A percentile compares a stretch with the other conserved stretches of the same genome.
These are phyloP conservation scores for Mycetomoellerius zeteki DNA, from an alignment of 1,140 invertebrate genomes.

Conservation along the genomic window DNA sequence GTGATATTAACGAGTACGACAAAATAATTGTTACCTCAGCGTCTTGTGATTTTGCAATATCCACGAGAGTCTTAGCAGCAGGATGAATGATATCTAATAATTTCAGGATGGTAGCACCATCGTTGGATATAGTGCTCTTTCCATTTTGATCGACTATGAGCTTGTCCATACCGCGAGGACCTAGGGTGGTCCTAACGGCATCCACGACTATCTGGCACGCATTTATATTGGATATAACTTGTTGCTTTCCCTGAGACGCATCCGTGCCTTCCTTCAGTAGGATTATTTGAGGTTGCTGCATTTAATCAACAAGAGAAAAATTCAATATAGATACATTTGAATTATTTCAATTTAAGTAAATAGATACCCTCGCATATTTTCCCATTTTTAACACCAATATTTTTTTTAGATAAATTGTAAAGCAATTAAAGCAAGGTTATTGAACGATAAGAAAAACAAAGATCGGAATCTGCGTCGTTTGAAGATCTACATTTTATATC, in stretches of 20 bases:
- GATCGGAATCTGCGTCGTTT: background rate
- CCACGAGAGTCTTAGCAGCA: slow-evolving; percentile 98
- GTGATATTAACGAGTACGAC: background rate
- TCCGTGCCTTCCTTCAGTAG: slow-evolving; percentile 99
- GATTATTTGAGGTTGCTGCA: slow-evolving; percentile 98
- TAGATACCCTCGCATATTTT: slow-evolving; percentile 72
- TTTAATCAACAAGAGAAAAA: slow-evolving; percentile 64
- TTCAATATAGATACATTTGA: background rate
- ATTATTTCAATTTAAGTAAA: background rate
- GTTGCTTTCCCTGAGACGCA: slow-evolving; percentile 97
- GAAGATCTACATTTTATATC: background rate
- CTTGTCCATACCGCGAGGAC: slow-evolving; percentile 99
- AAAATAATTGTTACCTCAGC: slow-evolving; percentile 92
- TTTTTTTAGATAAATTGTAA: background rate
- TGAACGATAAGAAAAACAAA: background rate
- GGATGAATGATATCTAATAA: slow-evolving; percentile 99
- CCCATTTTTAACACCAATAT: slow-evolving; percentile 67
- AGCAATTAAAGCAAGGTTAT: background rate
- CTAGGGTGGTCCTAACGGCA: slow-evolving; percentile 98
- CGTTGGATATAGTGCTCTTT: slow-evolving; percentile 99
- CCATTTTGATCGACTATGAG: slow-evolving; percentile 96
- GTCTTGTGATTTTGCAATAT: slow-evolving; percentile 99
- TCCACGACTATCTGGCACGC: slow-evolving; percentile 99
- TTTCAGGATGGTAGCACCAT: slow-evolving; percentile 99
- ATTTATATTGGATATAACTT: slow-evolving; percentile 99